Evolutionary conservation across 2,888 invertebrate genomes (phyloP), one percentile per base, ranked within the genome.

Genomic region (Caenorhabditis uteleia): DNA sequence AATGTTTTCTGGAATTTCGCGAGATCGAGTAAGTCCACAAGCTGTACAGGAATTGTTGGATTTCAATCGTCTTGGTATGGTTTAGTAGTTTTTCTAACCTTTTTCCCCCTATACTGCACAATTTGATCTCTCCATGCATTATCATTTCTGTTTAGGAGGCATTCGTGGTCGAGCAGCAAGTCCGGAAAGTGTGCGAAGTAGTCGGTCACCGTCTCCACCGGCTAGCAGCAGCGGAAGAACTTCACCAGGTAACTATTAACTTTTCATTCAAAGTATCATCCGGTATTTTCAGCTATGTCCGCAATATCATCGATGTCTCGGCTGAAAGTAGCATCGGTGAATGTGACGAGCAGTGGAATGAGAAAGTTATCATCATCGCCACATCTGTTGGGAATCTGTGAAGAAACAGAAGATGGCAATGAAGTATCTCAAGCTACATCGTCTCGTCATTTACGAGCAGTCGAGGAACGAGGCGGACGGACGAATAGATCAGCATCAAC

Each of bases 301-400:
- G 45, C 65, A 20, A 57, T 71, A 20, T 69, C 74, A 1, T 70
- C 66, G 14, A 60, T 77, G 50, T 54, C 76, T 7, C 74, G 80
- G 12, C 69, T 81, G 20, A 81, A 81, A 68, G 75, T 70, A 7
- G 51, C 75, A 1, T 59, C 75, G 10, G 60, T 68, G 20, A 58
- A 50, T 59, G 64, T 57, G 47, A 60, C 69, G 12, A 64, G 64
- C 42, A 69, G 72, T 23, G 77, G 79, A 40, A 82, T 83, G 81
- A 58, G 83, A 36, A 83, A 83, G 48, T 50, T 83, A 48, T 79
- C 79, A 31, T 77, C 77, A 3, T 80, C 80, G 2, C 83, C 83
- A 12, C 83, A 83, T 67, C 49, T 83, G 8, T 49, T 79, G 42
- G 81, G 75, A 31, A 69, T 64, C 47, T 53, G 55, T 47, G 62